Base-by-base conservation (phyloP, 2,888 invertebrate genomes). In the Dicranocentrus wangi region DNA sequence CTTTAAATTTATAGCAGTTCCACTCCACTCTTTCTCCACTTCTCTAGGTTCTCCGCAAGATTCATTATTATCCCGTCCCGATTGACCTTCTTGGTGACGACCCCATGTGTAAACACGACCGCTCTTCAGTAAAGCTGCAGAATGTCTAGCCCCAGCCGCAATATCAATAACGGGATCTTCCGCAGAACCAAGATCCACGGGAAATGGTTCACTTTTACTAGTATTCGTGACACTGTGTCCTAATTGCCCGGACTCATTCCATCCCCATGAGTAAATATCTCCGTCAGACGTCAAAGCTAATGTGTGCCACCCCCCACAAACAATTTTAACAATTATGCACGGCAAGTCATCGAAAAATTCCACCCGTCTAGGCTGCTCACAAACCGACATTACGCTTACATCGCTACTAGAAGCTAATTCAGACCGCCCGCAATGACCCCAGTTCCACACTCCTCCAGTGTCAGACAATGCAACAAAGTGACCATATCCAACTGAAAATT, bases 181-280 rank as follows among this genome's bases (percentile, higher is more conserved):
- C 0, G 71, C 81, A 8, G 83, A 82, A 8, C 86, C 86, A 19
- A 86, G 75, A 28, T 86, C 85, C 8, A 86, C 68, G 1, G 86
- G 86, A 72, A 81, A 83, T 0, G 85, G 86, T 15, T 75, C 60
- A 27, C 58, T 71, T n/a, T 77, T 75, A 10, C 76, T 65, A 1
- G 83, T 55, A 2, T 58, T 55, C n/a, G 1, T 43, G 2, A 15
- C 17, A 17, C 76, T 78, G 88, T 96, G 96, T 10, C 90, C 90
- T 0, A 97, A 94, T 85, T 97, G 91, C 2, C 95, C 91, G 15
- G 93, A 93, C 83, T 94, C 95, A 0, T 95, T 95, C 84, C 91
- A 91, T 15, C 96, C 96, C 96, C 96, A 96, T 0, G 95, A 94
- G 90, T 94, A 96, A 3, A 94, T 93, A 43, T 92, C 92, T 15